Evolutionary conservation across 2,888 invertebrate species (phyloP).

Genomic region (Spodoptera exigua): DNA sequence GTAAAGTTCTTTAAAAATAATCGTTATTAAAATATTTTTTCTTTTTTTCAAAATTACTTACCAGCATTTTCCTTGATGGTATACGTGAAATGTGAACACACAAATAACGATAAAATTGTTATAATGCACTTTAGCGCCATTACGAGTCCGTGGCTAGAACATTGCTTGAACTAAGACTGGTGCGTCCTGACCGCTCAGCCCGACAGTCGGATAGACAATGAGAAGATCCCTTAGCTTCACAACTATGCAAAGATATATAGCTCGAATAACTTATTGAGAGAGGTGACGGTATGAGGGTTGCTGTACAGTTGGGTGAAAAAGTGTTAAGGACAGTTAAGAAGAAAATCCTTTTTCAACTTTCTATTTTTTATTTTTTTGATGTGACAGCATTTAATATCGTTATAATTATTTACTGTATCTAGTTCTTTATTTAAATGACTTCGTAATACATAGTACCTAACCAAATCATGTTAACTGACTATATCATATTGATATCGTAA

Average conservation of each 20-base stretch:
- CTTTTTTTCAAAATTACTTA: conserved; percentile 54
- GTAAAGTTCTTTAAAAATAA: no score
- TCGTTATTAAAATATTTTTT: no score
- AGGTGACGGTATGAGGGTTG: conserved; percentile 52
- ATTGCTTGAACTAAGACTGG: conserved; percentile 35
- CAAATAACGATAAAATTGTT: conserved; percentile 66
- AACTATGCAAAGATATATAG: conserved; percentile 45
- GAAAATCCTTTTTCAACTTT: conserved; percentile 1
- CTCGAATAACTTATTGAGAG: conserved; percentile 47
- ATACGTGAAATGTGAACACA: conserved; percentile 71
- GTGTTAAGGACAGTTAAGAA: conserved; percentile 14
- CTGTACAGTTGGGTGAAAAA: conserved; percentile 42
- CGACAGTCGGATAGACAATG: conserved; percentile 61
- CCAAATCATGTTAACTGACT: no score
- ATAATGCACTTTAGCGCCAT: conserved; percentile 69
- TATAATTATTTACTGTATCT: no score
- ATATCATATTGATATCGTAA: no score
- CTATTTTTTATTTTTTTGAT: no score
- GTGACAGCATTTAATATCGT: no score
- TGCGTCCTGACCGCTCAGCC: conserved; percentile 38
- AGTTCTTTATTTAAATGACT: no score
- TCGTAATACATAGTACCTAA: no score
- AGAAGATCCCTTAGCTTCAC: conserved; percentile 35
- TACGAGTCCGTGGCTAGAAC: conserved; percentile 23
- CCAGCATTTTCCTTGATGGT: conserved; percentile 66